phyloP scores from a whole-genome alignment of 2,113 vertebrate genomes.

The Hemiprocne comata region DNA sequence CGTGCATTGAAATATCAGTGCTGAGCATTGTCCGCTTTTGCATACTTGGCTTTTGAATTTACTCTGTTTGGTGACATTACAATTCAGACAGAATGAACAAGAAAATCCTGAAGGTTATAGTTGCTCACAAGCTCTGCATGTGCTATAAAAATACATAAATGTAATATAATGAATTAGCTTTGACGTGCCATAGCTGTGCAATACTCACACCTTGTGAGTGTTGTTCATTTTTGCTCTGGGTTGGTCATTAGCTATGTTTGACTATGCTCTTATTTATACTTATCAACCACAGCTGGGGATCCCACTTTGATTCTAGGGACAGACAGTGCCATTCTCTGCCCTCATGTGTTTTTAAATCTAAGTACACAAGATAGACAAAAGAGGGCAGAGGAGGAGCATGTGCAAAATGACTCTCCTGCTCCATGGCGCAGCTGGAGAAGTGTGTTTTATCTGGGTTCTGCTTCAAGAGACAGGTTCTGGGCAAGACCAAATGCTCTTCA shows the following conservation, averaged over 20 bases:
- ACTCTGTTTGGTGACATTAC: not conserved
- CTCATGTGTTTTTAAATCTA: not conserved
- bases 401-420: not conserved
- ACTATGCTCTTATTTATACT: not conserved
- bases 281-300: not conserved
- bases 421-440: not conserved
- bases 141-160: not conserved
- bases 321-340: not conserved
- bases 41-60: not conserved
- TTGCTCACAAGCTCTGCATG: not conserved
- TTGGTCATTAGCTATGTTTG: not conserved
- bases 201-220: not conserved
- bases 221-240: not conserved
- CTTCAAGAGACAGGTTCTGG: not conserved
- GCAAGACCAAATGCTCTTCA: not conserved
- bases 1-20: not conserved
- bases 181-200: not conserved
- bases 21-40: not conserved
- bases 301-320: not conserved
- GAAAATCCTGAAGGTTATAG: not conserved
- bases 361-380: not conserved
- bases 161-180: not conserved
- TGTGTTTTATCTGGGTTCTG: not conserved
- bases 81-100: not conserved
- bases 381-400: accelerated